Conservation (phyloP, 2,797 vertebrate species). For the Oophaga sylvatica region DNA sequence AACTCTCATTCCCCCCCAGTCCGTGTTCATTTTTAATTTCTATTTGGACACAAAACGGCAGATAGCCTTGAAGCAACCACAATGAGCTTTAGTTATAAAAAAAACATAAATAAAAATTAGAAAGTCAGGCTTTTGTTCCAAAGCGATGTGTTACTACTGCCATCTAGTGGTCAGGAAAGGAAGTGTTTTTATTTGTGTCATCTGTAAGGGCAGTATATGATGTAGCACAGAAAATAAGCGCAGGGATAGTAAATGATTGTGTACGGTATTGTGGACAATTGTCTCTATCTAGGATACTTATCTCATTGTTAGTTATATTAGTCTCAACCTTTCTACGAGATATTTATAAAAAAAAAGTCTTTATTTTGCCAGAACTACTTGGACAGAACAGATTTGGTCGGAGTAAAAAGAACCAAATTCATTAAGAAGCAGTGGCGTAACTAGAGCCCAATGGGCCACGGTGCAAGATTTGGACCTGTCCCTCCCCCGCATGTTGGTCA, state of each 20-base stretch:
- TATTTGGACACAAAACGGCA: constrained; percentile 45
- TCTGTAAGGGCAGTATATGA: background rate
- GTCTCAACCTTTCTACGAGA: background rate
- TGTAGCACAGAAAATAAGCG: too few relatives aligned
- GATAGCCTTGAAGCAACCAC: constrained; percentile 43
- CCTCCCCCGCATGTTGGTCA: too few relatives aligned
- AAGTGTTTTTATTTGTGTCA: background rate
- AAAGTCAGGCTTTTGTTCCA: background rate
- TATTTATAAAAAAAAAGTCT: background rate
- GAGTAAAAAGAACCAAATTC: background rate
- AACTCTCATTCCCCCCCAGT: constrained; percentile 15
- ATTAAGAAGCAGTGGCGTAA: too few relatives aligned
- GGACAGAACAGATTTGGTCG: background rate
- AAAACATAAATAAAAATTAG: background rate
- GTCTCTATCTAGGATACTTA: background rate
- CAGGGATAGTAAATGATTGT: background rate
- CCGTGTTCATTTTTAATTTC: constrained; percentile 41
- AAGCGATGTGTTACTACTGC: background rate
- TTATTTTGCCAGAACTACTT: background rate
- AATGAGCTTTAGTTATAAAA: constrained; percentile 5
- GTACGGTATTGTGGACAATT: background rate
- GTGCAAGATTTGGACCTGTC: too few relatives aligned
- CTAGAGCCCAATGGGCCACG: too few relatives aligned
- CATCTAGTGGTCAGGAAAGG: background rate
- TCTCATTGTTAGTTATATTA: background rate